Evolutionary conservation across 1,140 invertebrate species (phyloP).

Genomic region (Drosophila quadrilineata): DNA sequence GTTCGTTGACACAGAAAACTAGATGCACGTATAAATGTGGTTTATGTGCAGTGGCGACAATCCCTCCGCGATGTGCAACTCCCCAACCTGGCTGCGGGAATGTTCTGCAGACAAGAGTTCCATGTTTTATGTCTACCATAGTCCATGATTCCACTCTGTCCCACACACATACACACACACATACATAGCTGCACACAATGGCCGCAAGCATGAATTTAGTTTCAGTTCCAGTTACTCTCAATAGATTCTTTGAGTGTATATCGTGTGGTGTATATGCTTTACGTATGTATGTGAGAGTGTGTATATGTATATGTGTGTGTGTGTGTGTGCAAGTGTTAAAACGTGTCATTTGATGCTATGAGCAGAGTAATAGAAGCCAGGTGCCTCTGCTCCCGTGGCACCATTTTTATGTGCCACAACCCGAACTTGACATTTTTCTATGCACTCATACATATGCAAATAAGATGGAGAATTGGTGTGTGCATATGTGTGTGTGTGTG

Average conservation of each 20-base stretch:
- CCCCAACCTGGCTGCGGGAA: neutral
- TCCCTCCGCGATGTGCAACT: neutral
- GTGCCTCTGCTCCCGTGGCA: conserved; percentile 26
- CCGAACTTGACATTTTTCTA: conserved; percentile 38
- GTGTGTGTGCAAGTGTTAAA: conserved; percentile 56
- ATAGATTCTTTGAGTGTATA: conserved; percentile 12
- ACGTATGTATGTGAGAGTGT: conserved; percentile 6
- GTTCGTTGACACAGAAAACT: neutral
- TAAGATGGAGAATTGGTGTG: too few species aligned
- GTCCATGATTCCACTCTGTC: too few species aligned
- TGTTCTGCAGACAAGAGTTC: too few species aligned
- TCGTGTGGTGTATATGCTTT: conserved; percentile 23
- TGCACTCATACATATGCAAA: conserved; percentile 55
- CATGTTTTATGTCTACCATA: too few species aligned
- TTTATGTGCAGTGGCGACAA: conserved; percentile 53
- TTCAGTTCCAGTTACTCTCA: conserved; percentile 8
- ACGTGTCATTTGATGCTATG: conserved; percentile 69
- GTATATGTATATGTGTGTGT: conserved; percentile 3
- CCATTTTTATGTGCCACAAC: conserved; percentile 21
- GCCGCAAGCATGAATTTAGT: conserved; percentile 24
- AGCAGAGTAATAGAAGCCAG: conserved; percentile 57
- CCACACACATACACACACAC: too few species aligned
- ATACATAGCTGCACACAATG: conserved; percentile 34
- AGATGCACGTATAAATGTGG: conserved; percentile 61
- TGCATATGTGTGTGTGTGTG: conserved; percentile 11